Evolutionary conservation across 2,888 invertebrate genomes (phyloP).

Genomic region (Pandemis cinnamomeana): DNA sequence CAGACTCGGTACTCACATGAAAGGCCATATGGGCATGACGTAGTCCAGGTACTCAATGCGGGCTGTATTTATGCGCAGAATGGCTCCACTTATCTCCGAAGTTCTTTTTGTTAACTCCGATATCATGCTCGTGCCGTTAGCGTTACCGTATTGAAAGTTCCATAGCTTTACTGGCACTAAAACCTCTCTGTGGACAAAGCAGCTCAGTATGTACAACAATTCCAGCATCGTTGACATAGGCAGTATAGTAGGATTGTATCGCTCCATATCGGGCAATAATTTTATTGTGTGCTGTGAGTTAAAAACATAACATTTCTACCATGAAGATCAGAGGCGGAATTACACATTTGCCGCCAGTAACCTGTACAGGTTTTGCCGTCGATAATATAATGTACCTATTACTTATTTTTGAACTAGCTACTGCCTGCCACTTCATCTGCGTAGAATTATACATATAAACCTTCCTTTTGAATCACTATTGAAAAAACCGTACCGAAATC

Average conservation of each 20-base stretch:
- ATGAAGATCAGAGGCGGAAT: too few species aligned
- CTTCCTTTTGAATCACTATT: too few species aligned
- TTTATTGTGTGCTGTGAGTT: too few species aligned
- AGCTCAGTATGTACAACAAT: neutral
- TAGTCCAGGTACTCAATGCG: constrained; percentile 62
- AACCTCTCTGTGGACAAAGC: constrained; percentile 52
- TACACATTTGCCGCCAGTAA: too few species aligned
- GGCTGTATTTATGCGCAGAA: constrained; percentile 57
- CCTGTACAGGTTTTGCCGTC: too few species aligned
- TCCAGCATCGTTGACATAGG: neutral
- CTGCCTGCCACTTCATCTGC: too few species aligned
- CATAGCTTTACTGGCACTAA: constrained; percentile 59
- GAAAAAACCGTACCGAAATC: too few species aligned
- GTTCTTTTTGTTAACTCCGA: constrained; percentile 55
- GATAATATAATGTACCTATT: too few species aligned
- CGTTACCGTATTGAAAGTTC: constrained; percentile 57
- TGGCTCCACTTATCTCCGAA: constrained; percentile 63
- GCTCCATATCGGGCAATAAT: too few species aligned
- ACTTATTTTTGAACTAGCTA: too few species aligned
- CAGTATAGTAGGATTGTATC: neutral
- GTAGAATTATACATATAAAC: too few species aligned
- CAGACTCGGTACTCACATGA: constrained; percentile 52
- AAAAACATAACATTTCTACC: too few species aligned
- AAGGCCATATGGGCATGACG: constrained; percentile 67
- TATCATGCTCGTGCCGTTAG: constrained; percentile 65